These are phyloP conservation scores for Manis javanica DNA, from an alignment of 2,797 vertebrate species.

Conservation along the genomic window DNA sequence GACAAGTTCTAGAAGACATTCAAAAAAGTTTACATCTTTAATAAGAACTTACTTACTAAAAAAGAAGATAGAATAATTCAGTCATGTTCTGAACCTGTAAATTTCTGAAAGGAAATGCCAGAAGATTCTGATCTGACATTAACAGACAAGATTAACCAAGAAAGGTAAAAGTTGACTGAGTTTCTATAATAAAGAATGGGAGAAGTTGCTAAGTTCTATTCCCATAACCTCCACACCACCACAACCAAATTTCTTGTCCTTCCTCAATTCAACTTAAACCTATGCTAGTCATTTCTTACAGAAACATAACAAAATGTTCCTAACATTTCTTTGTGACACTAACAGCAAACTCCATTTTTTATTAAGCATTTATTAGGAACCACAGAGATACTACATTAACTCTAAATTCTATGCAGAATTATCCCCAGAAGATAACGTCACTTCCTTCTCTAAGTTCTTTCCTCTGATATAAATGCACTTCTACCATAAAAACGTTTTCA, in stretches of 20 bases:
- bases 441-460: slow-evolving; percentile 38
- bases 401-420: slow-evolving; percentile 13
- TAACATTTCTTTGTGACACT: neutral
- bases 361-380: slow-evolving; percentile 14
- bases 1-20: slow-evolving; percentile 29
- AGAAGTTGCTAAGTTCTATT: neutral
- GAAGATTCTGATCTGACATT: neutral
- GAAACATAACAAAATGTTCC: slow-evolving; percentile 31
- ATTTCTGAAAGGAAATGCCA: slow-evolving; percentile 60
- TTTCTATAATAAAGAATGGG: neutral
- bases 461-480: slow-evolving; percentile 22
- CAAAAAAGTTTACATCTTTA: neutral
- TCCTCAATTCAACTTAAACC: neutral
- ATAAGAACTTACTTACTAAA: slow-evolving; percentile 58
- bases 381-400: neutral
- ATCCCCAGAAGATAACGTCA: neutral
- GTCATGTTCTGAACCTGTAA: slow-evolving; percentile 48
- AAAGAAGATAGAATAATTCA: slow-evolving; percentile 43
- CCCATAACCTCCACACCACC: neutral
- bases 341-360: neutral
- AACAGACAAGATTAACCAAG: slow-evolving; percentile 13
- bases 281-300: slow-evolving; percentile 15
- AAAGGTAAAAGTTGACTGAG: slow-evolving; percentile 8
- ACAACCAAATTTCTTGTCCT: slow-evolving; percentile 4
- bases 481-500: neutral